phyloP scores from a whole-genome alignment of 2,888 invertebrate species.

The Papilio gigon region DNA sequence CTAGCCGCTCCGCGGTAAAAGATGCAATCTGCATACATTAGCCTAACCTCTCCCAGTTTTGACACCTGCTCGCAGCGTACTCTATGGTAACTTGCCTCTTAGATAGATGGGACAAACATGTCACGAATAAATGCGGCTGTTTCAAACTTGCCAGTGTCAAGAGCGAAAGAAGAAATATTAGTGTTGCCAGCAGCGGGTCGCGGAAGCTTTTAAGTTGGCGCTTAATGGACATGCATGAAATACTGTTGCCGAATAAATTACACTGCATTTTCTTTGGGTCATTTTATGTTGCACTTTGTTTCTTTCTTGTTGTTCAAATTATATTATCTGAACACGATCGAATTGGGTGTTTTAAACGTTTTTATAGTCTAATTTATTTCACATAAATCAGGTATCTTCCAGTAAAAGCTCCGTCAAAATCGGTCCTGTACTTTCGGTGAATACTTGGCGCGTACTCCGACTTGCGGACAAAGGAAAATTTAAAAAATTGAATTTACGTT shows the following conservation, averaged over 20 bases:
- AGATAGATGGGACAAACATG: conserved; percentile 77
- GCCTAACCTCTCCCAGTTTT: conserved; percentile 79
- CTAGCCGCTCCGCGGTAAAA: conserved; percentile 48
- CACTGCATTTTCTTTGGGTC: conserved; percentile 6
- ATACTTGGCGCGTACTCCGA: too few relatives aligned
- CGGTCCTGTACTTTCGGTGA: too few relatives aligned
- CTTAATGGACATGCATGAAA: conserved; percentile 41
- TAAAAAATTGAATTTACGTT: too few relatives aligned
- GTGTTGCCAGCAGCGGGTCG: conserved; percentile 32
- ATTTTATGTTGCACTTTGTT: conserved; percentile 19
- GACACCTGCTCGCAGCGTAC: conserved; percentile 75
- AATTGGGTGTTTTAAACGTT: neutral
- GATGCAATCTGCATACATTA: conserved; percentile 82
- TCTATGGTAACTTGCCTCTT: conserved; percentile 61
- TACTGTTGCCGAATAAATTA: conserved; percentile 38
- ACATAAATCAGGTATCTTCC: too few relatives aligned
- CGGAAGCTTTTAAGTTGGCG: conserved; percentile 43
- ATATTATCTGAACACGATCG: too few relatives aligned
- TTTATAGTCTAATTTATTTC: neutral
- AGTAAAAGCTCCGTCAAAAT: too few relatives aligned
- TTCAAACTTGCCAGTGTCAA: conserved; percentile 62
- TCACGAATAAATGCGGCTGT: conserved; percentile 68
- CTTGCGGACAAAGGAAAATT: too few relatives aligned
- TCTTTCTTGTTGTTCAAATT: neutral
- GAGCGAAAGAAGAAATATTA: conserved; percentile 50